A percentile compares a stretch with the other conserved stretches of the same genome.
Conservation (phyloP, 2,797 vertebrate species). For the Lates japonicus region DNA sequence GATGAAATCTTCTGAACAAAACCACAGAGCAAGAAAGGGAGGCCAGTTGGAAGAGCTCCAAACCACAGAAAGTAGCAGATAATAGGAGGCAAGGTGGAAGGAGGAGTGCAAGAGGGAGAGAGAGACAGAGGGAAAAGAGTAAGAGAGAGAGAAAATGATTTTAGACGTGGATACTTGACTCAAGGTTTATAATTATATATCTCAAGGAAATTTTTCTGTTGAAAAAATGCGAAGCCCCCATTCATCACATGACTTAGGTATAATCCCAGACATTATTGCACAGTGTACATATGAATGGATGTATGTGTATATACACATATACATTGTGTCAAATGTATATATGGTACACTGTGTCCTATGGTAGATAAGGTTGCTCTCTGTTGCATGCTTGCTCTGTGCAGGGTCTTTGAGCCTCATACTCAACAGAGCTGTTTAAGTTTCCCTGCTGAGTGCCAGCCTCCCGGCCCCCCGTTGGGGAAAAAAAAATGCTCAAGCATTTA, state of each 20-base stretch:
- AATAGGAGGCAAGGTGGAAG: conserved; percentile 75
- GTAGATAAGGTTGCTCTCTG: conserved; percentile 68
- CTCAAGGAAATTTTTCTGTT: conserved; percentile 22
- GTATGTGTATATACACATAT: background rate
- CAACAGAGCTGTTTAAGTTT: conserved; percentile 83
- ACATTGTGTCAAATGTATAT: conserved; percentile 42
- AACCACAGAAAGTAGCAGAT: conserved; percentile 89
- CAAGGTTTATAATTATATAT: conserved; percentile 63
- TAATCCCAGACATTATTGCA: background rate
- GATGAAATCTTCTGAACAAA: conserved; percentile 90
- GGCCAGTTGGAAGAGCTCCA: conserved; percentile 91
- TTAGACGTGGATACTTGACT: conserved; percentile 47
- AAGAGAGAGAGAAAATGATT: conserved; percentile 62
- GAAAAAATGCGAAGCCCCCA: conserved; percentile 15
- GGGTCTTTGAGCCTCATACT: conserved; percentile 73
- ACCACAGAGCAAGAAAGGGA: conserved; percentile 89
- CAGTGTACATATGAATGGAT: background rate
- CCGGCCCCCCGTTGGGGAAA: conserved; percentile 43
- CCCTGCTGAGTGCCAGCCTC: conserved; percentile 68
- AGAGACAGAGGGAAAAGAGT: conserved; percentile 45
- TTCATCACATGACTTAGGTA: conserved; percentile 19
- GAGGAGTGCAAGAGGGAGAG: conserved; percentile 48
- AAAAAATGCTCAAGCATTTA: conserved; percentile 65
- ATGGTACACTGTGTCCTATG: conserved; percentile 47
- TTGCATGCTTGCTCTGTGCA: conserved; percentile 61